Conservation (phyloP, 2,888 invertebrate species). For the Bombyx huttoni region DNA sequence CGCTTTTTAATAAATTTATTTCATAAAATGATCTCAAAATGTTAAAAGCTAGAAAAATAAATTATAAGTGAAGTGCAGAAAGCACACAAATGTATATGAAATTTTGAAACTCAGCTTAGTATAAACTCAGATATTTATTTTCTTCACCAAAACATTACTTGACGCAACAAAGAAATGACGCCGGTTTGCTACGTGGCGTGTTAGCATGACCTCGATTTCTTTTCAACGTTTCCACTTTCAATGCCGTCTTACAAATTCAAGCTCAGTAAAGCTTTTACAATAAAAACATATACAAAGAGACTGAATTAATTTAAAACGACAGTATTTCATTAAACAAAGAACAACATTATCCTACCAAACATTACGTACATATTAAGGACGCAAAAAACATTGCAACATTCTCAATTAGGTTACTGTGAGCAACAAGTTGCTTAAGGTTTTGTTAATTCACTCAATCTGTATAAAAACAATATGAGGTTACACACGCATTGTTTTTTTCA, state of each 20-base stretch:
- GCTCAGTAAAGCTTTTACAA: conserved; percentile 1
- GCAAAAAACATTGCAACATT: conserved; percentile 4
- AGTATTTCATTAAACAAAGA: background rate
- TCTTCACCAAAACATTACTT: background rate
- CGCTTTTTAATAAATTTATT: too few relatives aligned
- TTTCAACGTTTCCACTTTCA: conserved; percentile 65
- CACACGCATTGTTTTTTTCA: background rate
- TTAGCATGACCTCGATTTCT: conserved; percentile 70
- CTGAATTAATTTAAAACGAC: background rate
- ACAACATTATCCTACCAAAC: background rate
- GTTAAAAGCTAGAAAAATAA: too few relatives aligned
- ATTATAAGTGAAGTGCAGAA: too few relatives aligned
- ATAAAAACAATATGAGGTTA: background rate
- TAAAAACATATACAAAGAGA: background rate
- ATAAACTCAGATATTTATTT: background rate
- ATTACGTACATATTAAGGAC: conserved; percentile 2
- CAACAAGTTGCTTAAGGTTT: background rate
- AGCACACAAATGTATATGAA: too few relatives aligned
- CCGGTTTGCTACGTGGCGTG: conserved; percentile 56
- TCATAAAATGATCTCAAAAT: too few relatives aligned
- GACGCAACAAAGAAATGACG: conserved; percentile 32
- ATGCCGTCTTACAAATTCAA: conserved; percentile 38
- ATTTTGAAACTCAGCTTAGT: too few relatives aligned
- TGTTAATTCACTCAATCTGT: background rate
- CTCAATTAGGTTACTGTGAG: background rate